Percentiles rank a stretch among this genome's conserved stretches.
Evolutionary conservation across 2,113 vertebrate species (phyloP).

Genomic region (Osmerus eperlanus): DNA sequence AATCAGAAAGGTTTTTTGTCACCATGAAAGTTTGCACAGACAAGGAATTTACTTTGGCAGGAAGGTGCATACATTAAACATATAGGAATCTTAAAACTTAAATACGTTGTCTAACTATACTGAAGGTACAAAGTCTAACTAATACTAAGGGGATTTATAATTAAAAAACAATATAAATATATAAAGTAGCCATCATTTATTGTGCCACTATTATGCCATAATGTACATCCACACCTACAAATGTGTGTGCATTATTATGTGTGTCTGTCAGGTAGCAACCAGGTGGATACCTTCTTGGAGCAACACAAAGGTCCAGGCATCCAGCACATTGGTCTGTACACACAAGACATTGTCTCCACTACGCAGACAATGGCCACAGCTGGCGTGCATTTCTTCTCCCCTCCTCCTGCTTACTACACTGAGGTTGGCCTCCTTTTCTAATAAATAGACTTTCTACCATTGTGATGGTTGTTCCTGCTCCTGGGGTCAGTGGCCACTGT

Average conservation of each 20-base stretch:
- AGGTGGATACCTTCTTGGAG: slow-evolving; percentile 84
- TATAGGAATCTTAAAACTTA: no score
- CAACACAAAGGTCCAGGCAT: slow-evolving; percentile 81
- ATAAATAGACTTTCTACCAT: background rate
- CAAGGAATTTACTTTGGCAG: no score
- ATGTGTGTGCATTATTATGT: background rate
- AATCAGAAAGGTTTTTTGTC: no score
- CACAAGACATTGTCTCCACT: slow-evolving; percentile 74
- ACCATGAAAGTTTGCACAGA: no score
- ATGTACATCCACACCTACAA: background rate
- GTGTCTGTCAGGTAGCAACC: slow-evolving; percentile 72
- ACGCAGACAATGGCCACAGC: slow-evolving; percentile 60
- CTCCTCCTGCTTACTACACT: slow-evolving; percentile 82
- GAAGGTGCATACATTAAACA: no score
- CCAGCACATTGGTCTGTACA: slow-evolving; percentile 86
- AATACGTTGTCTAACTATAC: no score
- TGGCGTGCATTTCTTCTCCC: slow-evolving; percentile 78
- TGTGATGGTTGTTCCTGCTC: background rate
- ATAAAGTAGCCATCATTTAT: no score
- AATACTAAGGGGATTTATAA: no score
- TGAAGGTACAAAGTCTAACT: no score
- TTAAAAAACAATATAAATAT: no score
- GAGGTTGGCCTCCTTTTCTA: slow-evolving; percentile 53
- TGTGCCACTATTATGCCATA: no score
- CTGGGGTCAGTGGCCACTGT: background rate